Evolutionary conservation across 37 sponge, comb jelly and placozoan genomes (phyloP).

Genomic region (Aplysina aerophoba): DNA sequence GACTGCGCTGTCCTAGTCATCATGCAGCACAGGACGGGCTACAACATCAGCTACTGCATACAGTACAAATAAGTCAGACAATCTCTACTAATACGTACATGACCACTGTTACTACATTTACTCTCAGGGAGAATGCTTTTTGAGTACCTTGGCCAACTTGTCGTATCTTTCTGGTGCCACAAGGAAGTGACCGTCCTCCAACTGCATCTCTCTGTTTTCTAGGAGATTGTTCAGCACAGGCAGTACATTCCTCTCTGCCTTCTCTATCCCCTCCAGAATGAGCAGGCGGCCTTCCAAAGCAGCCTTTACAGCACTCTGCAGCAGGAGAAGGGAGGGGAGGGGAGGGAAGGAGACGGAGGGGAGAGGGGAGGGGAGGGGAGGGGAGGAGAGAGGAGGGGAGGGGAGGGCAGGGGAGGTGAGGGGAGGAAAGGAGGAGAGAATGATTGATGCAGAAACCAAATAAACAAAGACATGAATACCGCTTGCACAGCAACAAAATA

Average conservation of each 20-base stretch:
- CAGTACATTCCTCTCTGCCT: slow-evolving; percentile 92
- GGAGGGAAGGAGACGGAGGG: slow-evolving; percentile 1
- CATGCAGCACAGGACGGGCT: too few relatives aligned
- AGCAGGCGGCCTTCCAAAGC: slow-evolving; percentile 83
- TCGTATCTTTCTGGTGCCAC: slow-evolving; percentile 83
- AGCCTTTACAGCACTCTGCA: slow-evolving; percentile 80
- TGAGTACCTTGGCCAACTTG: slow-evolving; percentile 53
- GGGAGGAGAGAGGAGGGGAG: background rate
- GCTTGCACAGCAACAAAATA: background rate
- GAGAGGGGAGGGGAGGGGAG: background rate
- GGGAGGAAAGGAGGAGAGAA: background rate
- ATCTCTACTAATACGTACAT: background rate
- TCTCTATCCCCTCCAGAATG: slow-evolving; percentile 89
- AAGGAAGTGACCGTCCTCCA: slow-evolving; percentile 91
- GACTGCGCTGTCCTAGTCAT: too few relatives aligned
- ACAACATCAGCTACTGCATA: background rate
- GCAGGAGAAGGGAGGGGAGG: background rate
- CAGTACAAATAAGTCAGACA: background rate
- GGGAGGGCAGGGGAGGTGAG: background rate
- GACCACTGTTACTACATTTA: background rate
- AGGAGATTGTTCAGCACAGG: slow-evolving; percentile 91
- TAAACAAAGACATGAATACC: background rate
- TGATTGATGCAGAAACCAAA: too few relatives aligned
- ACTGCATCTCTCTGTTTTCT: slow-evolving; percentile 94
- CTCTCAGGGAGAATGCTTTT: too few relatives aligned